These are phyloP conservation scores for Epinephelus cyanopodus DNA, from an alignment of 2,113 vertebrate genomes.

Conservation along the genomic window DNA sequence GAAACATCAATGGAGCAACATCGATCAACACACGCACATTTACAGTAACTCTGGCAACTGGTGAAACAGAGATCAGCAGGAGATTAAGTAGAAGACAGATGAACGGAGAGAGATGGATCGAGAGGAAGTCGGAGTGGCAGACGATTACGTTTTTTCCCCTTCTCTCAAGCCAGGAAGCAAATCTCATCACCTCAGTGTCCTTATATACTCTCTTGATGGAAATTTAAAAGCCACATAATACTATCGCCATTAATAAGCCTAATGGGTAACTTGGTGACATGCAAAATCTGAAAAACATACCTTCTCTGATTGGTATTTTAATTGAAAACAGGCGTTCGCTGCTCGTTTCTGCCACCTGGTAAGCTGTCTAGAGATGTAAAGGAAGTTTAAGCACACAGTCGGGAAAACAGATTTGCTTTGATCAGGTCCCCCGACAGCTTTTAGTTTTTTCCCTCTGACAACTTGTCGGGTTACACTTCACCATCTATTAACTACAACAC, in stretches of 20 bases:
- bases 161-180: slow-evolving; percentile 47
- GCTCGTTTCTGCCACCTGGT: slow-evolving; percentile 34
- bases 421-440: slow-evolving; percentile 44
- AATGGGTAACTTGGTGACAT: slow-evolving; percentile 38
- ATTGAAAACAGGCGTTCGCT: slow-evolving; percentile 61
- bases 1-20: slow-evolving; percentile 26
- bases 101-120: slow-evolving; percentile 36
- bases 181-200: slow-evolving; percentile 54
- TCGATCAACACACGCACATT: background rate
- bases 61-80: slow-evolving; percentile 25
- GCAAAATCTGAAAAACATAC: slow-evolving; percentile 35
- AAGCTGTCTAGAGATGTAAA: slow-evolving; percentile 35
- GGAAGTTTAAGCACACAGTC: slow-evolving; percentile 28
- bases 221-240: slow-evolving; percentile 55
- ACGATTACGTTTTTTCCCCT: slow-evolving; percentile 36
- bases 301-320: slow-evolving; percentile 57
- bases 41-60: background rate
- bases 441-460: slow-evolving; percentile 18
- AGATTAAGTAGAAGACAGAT: slow-evolving; percentile 46
- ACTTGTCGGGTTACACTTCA: slow-evolving; percentile 30
- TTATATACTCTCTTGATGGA: slow-evolving; percentile 38
- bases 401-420: slow-evolving; percentile 62
- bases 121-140: slow-evolving; percentile 47
- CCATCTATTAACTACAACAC: slow-evolving; percentile 7
- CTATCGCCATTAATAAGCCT: slow-evolving; percentile 50